These are phyloP conservation scores for Pocillopora damicornis DNA, from an alignment of 64 coral and sea anemone genomes.

Conservation along the genomic window DNA sequence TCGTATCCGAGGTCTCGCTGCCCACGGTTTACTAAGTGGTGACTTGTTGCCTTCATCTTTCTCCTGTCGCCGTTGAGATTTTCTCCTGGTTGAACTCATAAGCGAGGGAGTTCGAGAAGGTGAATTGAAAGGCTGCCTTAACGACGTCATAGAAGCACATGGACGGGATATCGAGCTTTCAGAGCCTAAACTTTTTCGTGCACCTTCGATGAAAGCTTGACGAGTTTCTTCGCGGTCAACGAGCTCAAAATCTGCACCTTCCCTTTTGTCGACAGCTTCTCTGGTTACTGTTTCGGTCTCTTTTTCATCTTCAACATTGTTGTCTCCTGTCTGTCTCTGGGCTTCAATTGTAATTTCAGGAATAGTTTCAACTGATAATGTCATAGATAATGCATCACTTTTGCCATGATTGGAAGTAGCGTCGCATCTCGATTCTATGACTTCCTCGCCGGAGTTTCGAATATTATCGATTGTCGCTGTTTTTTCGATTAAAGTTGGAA, in stretches of 20 bases:
- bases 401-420: not conserved
- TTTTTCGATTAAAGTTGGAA: not conserved
- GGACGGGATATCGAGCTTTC: not conserved
- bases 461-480: not conserved
- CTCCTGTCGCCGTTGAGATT: slow-evolving; percentile 16
- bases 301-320: not conserved
- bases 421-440: not conserved
- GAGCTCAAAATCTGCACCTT: slow-evolving; percentile 33
- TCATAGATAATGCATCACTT: not conserved
- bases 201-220: slow-evolving; percentile 1
- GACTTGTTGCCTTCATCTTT: not conserved
- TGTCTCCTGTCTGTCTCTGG: not conserved
- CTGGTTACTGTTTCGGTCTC: not conserved
- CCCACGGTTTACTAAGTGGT: not conserved
- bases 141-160: slow-evolving; percentile 35
- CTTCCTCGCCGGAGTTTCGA: not conserved
- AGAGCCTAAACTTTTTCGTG: not conserved
- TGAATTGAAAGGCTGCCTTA: slow-evolving; percentile 4
- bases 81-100: slow-evolving; percentile 45
- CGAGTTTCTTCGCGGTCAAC: slow-evolving; percentile 18
- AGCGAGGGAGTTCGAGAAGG: slow-evolving; percentile 31
- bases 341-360: not conserved
- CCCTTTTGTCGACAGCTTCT: not conserved
- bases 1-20: slow-evolving; percentile 25
- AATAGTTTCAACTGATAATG: not conserved